Percentiles rank a stretch among this genome's conserved stretches.
These are phyloP conservation scores for Centroberyx gerrardi DNA, from an alignment of 2,797 vertebrate genomes.

Conservation along the genomic window DNA sequence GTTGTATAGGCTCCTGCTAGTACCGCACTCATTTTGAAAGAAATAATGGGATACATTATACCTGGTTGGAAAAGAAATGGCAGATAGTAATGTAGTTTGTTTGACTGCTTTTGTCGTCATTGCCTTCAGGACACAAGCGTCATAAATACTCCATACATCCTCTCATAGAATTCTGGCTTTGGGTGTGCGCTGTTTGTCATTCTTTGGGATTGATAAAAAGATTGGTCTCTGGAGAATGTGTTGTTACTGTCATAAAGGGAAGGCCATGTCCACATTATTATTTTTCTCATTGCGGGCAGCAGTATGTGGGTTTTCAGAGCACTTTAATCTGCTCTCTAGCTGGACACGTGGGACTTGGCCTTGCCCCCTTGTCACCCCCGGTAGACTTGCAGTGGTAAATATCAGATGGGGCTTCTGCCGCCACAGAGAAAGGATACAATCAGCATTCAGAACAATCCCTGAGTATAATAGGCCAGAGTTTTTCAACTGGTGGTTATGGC, in stretches of 20 bases:
- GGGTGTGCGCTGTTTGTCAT: conserved; percentile 75
- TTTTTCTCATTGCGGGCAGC: conserved; percentile 80
- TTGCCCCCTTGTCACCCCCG: conserved; percentile 80
- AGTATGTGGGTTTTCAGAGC: conserved; percentile 80
- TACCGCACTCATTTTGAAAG: conserved; percentile 55
- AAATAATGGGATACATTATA: conserved; percentile 55
- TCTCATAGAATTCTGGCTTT: conserved; percentile 72
- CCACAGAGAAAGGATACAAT: conserved; percentile 55
- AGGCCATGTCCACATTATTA: conserved; percentile 87
- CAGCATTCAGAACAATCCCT: conserved; percentile 69
- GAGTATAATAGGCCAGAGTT: conserved; percentile 51
- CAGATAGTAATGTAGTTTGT: conserved; percentile 68
- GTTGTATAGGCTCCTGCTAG: conserved; percentile 16
- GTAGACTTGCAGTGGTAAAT: conserved; percentile 80
- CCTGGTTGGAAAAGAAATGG: conserved; percentile 62
- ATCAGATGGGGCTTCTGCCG: conserved; percentile 77
- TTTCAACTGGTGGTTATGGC: conserved; percentile 62
- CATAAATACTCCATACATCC: conserved; percentile 80
- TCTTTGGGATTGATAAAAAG: conserved; percentile 82
- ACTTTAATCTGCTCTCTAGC: conserved; percentile 86
- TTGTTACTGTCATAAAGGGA: conserved; percentile 87
- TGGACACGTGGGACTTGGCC: conserved; percentile 83
- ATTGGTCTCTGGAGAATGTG: conserved; percentile 85
- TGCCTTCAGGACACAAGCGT: conserved; percentile 70
- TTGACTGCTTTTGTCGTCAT: conserved; percentile 78